Percentiles rank a stretch among this genome's conserved stretches.
Evolutionary conservation across 2,113 vertebrate species (phyloP).

Genomic region (Bufo gargarizans): DNA sequence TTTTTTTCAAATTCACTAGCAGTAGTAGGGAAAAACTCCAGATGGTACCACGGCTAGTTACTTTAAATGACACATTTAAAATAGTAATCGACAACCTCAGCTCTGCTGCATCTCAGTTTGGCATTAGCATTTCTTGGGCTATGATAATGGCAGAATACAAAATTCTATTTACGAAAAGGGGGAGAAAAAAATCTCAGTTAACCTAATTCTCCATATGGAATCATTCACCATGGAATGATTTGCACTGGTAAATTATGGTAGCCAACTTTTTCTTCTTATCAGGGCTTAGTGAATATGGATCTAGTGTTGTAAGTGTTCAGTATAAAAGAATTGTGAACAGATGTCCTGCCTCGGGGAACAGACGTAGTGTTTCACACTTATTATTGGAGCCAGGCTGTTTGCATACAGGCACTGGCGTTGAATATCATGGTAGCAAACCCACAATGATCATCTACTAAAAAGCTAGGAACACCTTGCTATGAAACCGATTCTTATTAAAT

Average conservation of each 20-base stretch:
- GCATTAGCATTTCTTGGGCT: neutral
- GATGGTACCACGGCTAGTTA: neutral
- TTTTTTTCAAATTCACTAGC: neutral
- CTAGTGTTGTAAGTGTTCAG: conserved; percentile 46
- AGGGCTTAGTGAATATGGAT: conserved; percentile 47
- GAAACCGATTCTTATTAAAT: neutral
- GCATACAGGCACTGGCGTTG: neutral
- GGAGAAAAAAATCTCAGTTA: neutral
- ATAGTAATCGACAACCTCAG: neutral
- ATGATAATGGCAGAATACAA: neutral
- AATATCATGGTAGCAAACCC: conserved; percentile 1
- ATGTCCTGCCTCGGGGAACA: conserved; percentile 37
- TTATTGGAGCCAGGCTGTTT: conserved; percentile 35
- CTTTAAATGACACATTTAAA: neutral
- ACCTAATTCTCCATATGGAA: conserved; percentile 37
- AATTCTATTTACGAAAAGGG: neutral
- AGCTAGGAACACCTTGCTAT: conserved; percentile 24
- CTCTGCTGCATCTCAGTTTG: neutral
- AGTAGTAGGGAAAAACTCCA: neutral
- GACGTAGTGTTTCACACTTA: conserved; percentile 41
- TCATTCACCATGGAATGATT: conserved; percentile 41
- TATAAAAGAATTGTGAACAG: conserved; percentile 45
- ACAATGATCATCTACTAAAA: conserved; percentile 34
- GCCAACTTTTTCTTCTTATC: conserved; percentile 46
- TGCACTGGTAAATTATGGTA: conserved; percentile 45